Evolutionary conservation across 2,113 vertebrate genomes (phyloP), one percentile per base, ranked within the genome.

Genomic region (Misgurnus mizolepis): DNA sequence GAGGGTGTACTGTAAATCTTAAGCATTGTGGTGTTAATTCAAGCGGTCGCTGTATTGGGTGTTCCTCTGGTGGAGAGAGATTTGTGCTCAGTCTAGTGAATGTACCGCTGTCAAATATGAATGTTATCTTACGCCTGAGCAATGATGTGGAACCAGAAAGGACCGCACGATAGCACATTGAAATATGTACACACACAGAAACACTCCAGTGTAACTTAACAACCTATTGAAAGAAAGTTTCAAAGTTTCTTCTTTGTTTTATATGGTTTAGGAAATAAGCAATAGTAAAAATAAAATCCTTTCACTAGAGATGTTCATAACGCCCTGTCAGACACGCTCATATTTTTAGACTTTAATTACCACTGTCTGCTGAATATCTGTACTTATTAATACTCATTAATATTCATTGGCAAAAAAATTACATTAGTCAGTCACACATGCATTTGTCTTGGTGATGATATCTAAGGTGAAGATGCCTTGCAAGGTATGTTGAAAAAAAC

Each of bases 31-130:
- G n/a, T 34, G 45, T 50, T 79, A 79, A 79, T 73, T 73, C 55
- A 12, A 27, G 45, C 47, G 65, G 22, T 49, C 72, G 80, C 73
- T 72, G 61, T 50, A 69, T 67, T 60, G 67, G 40, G 49, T 77
- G 47, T 41, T 40, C 53, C 34, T 61, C 61, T 55, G 60, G 17
- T 58, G 71, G 64, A 61, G 27, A 39, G 73, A 53, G 58, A 50
- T 61, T 68, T 80, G 27, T 80, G 78, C 78, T 80, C 65, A 75
- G 40, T 66, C 56, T 66, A 76, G 72, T 62, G 78, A 41, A 62
- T 62, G 70, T 40, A 53, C 67, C 50, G 67, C 73, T 80, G 67
- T 84, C 78, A 76, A 60, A 83, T 72, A 83, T 64, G 79, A 64
- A 84, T 80, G 67, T 67, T 72, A 76, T 75, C 76, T 67, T 12